Evolutionary conservation across 2,888 invertebrate genomes (phyloP), one percentile per base, ranked within the genome.

Genomic region (Caenorhabditis sulstoni): DNA sequence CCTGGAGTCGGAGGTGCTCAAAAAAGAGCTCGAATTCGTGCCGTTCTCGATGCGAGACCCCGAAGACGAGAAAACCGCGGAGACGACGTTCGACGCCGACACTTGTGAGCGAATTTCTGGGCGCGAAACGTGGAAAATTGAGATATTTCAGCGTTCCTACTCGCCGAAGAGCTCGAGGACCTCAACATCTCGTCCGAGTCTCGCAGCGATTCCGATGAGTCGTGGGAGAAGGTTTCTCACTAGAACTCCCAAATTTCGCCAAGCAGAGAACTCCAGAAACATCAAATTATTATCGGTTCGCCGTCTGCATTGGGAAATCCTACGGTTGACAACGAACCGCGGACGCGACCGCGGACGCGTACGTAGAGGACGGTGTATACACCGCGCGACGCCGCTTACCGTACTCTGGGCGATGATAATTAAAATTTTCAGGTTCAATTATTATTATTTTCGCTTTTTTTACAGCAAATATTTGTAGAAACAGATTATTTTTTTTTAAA

Each of bases 1-100:
- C 41, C 50, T 86, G 22, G 82, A 82, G 37, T 57, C 74, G 7
- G 3, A 53, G 1, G 61, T 77, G 14, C 70, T 82, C 7, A 66
- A 67, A 9, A 39, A 66, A 22, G 52, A 59, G n/a, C 64, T 82
- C 22, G 77, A 82, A 5, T 81, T 76, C 18, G 49, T 80, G 1
- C 81, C 80, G 20, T 83, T 67, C 41, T 62, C 70, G 12, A 49
- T 68, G 52, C 67, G 79, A 59, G 83, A 74, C 14, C 74, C 58
- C 11, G 41, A 67, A 9, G 62, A 55, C 14, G 35, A 65, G 22
- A 16, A 52, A 7, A 47, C 22, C 8, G 22, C 12, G 14, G 39
- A 50, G 12, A 29, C 12, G 18, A 47, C 22, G 1, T 8, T 49
- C n/a, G 66, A 68, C 29, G n/a, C 41, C 16, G 68, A 68, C 50